These are phyloP conservation scores for Epinephelus coioides DNA, from an alignment of 2,797 vertebrate species.

Conservation along the genomic window DNA sequence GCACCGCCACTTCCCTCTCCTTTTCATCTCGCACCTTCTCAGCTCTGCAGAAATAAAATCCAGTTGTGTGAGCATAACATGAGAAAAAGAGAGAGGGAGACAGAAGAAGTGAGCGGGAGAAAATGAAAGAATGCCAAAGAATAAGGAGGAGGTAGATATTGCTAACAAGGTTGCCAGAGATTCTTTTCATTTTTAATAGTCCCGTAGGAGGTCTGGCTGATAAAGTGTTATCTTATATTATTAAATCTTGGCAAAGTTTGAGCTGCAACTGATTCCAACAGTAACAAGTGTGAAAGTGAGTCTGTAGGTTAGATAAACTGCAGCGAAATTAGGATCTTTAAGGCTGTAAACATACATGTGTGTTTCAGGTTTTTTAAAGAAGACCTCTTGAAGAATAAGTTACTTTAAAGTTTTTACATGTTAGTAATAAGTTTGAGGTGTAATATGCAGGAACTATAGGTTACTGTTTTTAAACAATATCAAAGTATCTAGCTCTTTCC, in stretches of 20 bases:
- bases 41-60: constrained; percentile 74
- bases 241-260: constrained; percentile 79
- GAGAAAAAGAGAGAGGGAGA: constrained; percentile 25
- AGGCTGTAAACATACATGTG: background rate
- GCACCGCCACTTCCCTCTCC: constrained; percentile 59
- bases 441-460: too few species aligned
- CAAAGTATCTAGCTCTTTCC: too few species aligned
- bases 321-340: constrained; percentile 25
- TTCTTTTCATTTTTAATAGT: constrained; percentile 86
- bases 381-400: background rate
- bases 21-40: constrained; percentile 73
- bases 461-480: too few species aligned
- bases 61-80: constrained; percentile 74
- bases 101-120: constrained; percentile 57
- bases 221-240: constrained; percentile 83
- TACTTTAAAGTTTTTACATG: background rate
- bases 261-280: constrained; percentile 72
- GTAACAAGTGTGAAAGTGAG: constrained; percentile 69
- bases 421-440: too few species aligned
- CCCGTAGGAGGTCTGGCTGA: constrained; percentile 82
- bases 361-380: background rate
- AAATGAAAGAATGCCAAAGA: constrained; percentile 77
- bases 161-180: constrained; percentile 83
- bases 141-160: constrained; percentile 80
- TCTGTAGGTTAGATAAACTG: constrained; percentile 62